These are phyloP conservation scores for Notothenia coriiceps DNA, from an alignment of 2,113 vertebrate species.

Conservation along the genomic window DNA sequence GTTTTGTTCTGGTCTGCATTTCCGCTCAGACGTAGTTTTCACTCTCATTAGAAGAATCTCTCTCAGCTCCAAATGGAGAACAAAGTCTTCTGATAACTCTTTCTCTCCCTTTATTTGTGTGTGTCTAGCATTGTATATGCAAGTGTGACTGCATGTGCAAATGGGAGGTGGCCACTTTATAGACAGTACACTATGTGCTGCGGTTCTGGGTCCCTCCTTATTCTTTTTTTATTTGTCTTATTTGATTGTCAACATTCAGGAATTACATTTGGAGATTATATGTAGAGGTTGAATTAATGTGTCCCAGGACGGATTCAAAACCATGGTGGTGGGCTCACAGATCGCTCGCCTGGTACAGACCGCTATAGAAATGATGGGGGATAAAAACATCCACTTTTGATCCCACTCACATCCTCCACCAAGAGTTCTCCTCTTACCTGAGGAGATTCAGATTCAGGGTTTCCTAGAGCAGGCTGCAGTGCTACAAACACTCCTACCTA, in stretches of 20 bases:
- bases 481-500: no score
- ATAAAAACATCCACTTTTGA: no score
- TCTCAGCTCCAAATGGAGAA: slow-evolving; percentile 43
- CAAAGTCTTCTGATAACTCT: slow-evolving; percentile 48
- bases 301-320: slow-evolving; percentile 15
- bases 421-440: no score
- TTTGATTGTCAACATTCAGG: neutral
- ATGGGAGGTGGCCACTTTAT: slow-evolving; percentile 41
- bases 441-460: no score
- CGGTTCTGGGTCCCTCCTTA: neutral
- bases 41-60: slow-evolving; percentile 64
- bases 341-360: no score
- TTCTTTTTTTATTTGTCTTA: neutral
- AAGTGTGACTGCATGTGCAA: slow-evolving; percentile 33
- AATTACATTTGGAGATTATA: slow-evolving; percentile 8
- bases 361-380: no score
- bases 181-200: neutral
- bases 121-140: slow-evolving; percentile 8
- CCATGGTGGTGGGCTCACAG: neutral
- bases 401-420: no score
- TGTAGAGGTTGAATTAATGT: neutral
- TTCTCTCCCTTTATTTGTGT: slow-evolving; percentile 34
- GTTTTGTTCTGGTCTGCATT: slow-evolving; percentile 62
- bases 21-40: slow-evolving; percentile 70
- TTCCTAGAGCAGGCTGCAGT: no score